Evolutionary conservation across 1,140 invertebrate genomes (phyloP).

Genomic region (Popillia japonica): DNA sequence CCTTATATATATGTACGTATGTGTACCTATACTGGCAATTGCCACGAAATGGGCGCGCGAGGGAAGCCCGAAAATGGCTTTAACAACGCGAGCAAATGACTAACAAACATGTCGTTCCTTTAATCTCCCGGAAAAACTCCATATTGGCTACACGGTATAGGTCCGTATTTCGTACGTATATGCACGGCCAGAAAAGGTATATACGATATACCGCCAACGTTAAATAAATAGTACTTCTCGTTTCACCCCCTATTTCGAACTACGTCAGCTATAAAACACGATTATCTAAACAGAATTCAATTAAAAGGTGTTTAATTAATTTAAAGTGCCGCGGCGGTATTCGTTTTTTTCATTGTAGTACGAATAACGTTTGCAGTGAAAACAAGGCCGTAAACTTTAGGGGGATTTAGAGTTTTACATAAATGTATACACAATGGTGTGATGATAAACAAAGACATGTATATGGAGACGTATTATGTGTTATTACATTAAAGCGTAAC

Average conservation of each 20-base stretch:
- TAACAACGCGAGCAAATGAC: constrained; percentile 10
- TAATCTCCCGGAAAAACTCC: neutral
- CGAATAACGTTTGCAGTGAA: neutral
- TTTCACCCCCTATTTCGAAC: neutral
- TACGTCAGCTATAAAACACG: constrained; percentile 26
- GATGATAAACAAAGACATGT: neutral
- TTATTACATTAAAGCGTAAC: too few relatives aligned
- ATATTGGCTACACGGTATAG: constrained; percentile 4
- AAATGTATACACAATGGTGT: neutral
- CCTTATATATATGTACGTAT: too few relatives aligned
- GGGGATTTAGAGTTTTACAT: neutral
- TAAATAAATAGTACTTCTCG: constrained; percentile 17
- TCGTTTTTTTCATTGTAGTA: neutral
- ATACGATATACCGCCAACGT: neutral
- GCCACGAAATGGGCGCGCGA: neutral
- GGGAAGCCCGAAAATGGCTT: constrained; percentile 13
- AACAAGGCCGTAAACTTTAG: neutral
- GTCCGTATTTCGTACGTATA: neutral
- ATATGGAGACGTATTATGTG: too few relatives aligned
- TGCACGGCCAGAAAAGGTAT: too few relatives aligned
- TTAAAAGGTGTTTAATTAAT: constrained; percentile 27
- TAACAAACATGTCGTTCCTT: constrained; percentile 30
- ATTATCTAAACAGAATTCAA: constrained; percentile 30
- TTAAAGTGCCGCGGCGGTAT: constrained; percentile 3
- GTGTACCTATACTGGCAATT: neutral